Evolutionary conservation across 2,888 invertebrate genomes (phyloP).

Genomic region (Campaea margaritaria): DNA sequence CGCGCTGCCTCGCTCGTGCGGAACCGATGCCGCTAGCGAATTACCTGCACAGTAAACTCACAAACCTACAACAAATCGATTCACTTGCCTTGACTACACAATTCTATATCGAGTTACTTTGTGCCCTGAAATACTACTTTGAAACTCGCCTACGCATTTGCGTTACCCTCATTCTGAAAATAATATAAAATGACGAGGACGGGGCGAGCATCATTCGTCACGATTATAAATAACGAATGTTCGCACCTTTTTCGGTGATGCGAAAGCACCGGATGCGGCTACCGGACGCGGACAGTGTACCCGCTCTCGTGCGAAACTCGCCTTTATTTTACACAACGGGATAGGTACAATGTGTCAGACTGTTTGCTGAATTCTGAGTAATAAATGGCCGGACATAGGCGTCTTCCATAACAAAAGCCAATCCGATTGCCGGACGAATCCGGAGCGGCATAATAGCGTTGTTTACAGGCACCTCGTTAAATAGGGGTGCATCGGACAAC

Average conservation of each 20-base stretch:
- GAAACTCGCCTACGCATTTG: constrained; percentile 51
- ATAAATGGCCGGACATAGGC: constrained; percentile 73
- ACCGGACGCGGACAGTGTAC: constrained; percentile 78
- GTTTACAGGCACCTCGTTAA: constrained; percentile 38
- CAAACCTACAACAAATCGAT: constrained; percentile 27
- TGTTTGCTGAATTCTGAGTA: constrained; percentile 44
- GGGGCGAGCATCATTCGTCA: constrained; percentile 75
- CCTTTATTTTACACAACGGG: constrained; percentile 52
- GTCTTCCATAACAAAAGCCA: constrained; percentile 69
- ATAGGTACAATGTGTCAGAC: constrained; percentile 48
- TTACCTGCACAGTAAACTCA: constrained; percentile 25
- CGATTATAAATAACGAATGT: constrained; percentile 78
- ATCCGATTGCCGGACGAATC: constrained; percentile 51
- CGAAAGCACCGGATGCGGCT: constrained; percentile 81
- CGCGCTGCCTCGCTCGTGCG: constrained; percentile 75
- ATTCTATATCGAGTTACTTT: constrained; percentile 27
- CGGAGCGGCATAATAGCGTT: constrained; percentile 37
- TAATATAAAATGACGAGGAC: constrained; percentile 69
- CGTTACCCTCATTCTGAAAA: constrained; percentile 66
- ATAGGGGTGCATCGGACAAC: constrained; percentile 46
- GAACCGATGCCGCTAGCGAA: constrained; percentile 61
- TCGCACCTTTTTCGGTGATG: constrained; percentile 83
- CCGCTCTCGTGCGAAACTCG: constrained; percentile 71
- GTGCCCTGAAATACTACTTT: constrained; percentile 44
- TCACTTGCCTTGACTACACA: constrained; percentile 42